A percentile compares a stretch with the other conserved stretches of the same genome.
phyloP scores from a whole-genome alignment of 2,113 vertebrate species.

The Oreochromis tanganicae region DNA sequence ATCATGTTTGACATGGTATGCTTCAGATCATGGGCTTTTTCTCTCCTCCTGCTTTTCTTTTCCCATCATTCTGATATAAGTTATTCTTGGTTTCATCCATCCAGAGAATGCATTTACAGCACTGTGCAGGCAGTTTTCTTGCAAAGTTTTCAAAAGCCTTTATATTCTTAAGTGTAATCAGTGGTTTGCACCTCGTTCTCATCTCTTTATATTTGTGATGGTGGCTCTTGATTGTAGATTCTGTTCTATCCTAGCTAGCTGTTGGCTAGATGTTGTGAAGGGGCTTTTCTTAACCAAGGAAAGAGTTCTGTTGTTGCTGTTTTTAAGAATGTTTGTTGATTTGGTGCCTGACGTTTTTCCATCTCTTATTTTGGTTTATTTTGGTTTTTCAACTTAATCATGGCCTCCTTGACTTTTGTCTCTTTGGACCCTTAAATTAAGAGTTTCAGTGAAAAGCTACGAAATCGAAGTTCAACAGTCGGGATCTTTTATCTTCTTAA shows the following conservation, averaged over 20 bases:
- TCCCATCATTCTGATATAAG: background rate
- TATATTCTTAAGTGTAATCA: background rate
- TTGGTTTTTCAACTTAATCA: background rate
- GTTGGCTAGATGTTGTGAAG: background rate
- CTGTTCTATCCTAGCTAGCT: background rate
- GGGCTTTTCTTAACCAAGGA: accelerated
- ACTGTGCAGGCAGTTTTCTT: background rate
- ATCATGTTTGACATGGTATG: background rate
- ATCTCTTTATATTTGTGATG: background rate
- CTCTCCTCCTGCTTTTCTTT: background rate
- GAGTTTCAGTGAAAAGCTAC: background rate
- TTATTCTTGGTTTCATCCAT: background rate
- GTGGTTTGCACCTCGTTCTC: background rate
- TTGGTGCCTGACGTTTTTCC: background rate
- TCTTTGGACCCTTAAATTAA: background rate
- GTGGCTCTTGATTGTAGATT: background rate
- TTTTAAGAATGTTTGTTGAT: background rate
- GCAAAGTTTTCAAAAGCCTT: background rate
- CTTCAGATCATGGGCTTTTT: background rate
- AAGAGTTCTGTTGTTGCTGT: background rate
- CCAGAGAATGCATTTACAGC: background rate
- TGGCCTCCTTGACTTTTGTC: background rate
- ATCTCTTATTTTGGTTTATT: background rate
- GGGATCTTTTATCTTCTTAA: background rate
- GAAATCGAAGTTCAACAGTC: background rate